Percentiles rank a stretch among this genome's conserved stretches.
Evolutionary conservation across 2,113 vertebrate genomes (phyloP).

Genomic region (Chinchilla lanigera): DNA sequence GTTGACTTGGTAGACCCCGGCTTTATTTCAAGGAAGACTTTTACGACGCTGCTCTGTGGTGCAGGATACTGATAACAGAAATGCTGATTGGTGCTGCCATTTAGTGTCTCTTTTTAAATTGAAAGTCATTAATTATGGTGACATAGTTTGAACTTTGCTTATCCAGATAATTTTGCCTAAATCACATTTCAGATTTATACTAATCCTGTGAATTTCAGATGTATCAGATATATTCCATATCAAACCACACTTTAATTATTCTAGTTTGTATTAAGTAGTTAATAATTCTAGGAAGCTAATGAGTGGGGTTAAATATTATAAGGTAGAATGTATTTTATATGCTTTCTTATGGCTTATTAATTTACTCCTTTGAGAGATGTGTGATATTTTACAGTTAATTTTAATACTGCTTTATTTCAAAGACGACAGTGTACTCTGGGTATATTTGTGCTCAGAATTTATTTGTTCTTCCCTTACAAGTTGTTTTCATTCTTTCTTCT

Average conservation of each 20-base stretch:
- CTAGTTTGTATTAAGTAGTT: neutral
- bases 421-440: neutral
- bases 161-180: constrained; percentile 67
- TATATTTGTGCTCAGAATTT: neutral
- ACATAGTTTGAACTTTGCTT: constrained; percentile 71
- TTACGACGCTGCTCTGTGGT: constrained; percentile 85
- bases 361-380: neutral
- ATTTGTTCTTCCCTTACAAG: neutral
- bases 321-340: constrained; percentile 44
- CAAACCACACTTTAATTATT: constrained; percentile 17
- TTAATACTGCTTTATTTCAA: constrained; percentile 19
- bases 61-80: constrained; percentile 89
- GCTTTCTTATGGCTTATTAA: constrained; percentile 4
- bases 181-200: constrained; percentile 60
- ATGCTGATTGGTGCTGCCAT: constrained; percentile 77
- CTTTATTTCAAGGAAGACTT: constrained; percentile 85
- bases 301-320: neutral
- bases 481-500: neutral
- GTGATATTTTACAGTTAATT: constrained; percentile 39
- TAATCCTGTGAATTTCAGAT: constrained; percentile 68
- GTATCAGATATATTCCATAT: neutral
- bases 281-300: constrained; percentile 15
- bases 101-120: constrained; percentile 63
- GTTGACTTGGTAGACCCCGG: constrained; percentile 85
- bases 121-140: constrained; percentile 88